Conservation (phyloP, 2,888 invertebrate species). For the Campopleginae sp. region DNA sequence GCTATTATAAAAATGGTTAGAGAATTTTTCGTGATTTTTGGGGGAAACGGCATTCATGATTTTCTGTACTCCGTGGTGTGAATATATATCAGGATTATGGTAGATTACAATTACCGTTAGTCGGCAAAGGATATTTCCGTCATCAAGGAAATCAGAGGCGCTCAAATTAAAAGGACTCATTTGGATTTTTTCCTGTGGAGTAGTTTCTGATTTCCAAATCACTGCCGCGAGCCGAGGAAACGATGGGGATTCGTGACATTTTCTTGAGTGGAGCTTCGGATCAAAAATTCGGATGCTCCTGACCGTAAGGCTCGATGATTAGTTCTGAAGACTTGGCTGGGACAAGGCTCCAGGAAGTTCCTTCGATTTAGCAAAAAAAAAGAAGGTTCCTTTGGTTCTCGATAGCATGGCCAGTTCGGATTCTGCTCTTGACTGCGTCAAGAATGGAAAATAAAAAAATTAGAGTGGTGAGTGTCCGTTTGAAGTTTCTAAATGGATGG, state of each 20-base stretch:
- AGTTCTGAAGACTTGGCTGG: background rate
- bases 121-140: slow-evolving; percentile 25
- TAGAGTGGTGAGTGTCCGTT: slow-evolving; percentile 12
- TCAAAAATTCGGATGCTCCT: background rate
- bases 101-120: slow-evolving; percentile 8
- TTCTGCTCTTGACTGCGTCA: background rate
- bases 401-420: background rate
- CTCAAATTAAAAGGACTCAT: background rate
- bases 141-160: background rate
- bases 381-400: background rate
- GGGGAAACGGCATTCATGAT: background rate
- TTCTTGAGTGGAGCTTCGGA: background rate
- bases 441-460: background rate
- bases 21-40: background rate
- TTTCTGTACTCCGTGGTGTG: background rate
- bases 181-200: background rate
- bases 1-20: background rate
- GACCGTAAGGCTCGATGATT: background rate
- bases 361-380: background rate
- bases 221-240: background rate
- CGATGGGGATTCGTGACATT: background rate
- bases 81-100: background rate
- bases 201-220: background rate
- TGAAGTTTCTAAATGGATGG: slow-evolving; percentile 66
- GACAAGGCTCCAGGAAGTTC: background rate